phyloP scores from a whole-genome alignment of 1,140 invertebrate species.

The Drosophila orena region DNA sequence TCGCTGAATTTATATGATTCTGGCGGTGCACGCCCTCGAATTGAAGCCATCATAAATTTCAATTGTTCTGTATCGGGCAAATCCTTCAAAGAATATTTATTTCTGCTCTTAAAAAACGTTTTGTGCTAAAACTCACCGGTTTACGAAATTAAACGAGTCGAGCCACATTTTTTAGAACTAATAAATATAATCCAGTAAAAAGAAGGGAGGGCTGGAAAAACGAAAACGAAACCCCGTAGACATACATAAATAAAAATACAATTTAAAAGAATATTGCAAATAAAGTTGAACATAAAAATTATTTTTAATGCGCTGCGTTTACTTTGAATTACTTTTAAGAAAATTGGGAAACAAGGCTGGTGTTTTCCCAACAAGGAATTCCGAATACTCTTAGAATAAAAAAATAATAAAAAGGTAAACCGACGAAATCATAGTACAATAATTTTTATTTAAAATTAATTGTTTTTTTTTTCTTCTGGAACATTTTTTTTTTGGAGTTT shows the following conservation, averaged over 20 bases:
- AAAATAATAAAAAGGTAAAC: no score
- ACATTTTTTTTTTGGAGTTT: no score
- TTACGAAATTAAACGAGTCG: conserved; percentile 69
- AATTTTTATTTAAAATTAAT: no score
- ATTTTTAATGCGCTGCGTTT: conserved; percentile 71
- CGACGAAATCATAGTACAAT: not conserved
- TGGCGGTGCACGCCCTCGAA: conserved; percentile 49
- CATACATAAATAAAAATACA: conserved; percentile 18
- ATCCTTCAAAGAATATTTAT: conserved; percentile 70
- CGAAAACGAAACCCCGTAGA: conserved; percentile 23
- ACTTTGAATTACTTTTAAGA: conserved; percentile 37
- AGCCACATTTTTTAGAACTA: conserved; percentile 47
- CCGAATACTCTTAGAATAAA: conserved; percentile 1
- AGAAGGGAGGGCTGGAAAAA: conserved; percentile 2
- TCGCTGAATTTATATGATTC: conserved; percentile 77
- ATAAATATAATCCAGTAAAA: conserved; percentile 44
- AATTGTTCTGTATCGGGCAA: conserved; percentile 63
- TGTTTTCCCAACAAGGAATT: no score
- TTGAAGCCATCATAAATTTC: conserved; percentile 43
- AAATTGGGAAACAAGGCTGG: not conserved
- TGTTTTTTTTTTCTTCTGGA: no score
- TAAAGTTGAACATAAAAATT: conserved; percentile 72
- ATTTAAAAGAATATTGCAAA: conserved; percentile 61
- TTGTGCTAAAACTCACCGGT: conserved; percentile 40
- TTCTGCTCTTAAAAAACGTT: conserved; percentile 69